phyloP scores from a whole-genome alignment of 2,113 vertebrate species.

The Eurystomus gularis region DNA sequence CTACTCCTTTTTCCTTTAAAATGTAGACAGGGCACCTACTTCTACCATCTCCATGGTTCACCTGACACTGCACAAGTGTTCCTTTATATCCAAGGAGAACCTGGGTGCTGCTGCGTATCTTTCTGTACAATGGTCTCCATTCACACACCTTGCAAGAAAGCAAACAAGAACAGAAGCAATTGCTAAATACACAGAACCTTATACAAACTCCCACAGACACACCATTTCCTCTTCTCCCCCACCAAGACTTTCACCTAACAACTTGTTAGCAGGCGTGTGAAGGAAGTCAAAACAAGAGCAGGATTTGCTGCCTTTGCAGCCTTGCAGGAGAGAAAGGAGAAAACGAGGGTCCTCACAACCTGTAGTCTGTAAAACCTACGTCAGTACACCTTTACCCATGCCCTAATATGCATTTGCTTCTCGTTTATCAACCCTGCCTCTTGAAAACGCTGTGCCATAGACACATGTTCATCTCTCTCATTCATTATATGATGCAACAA shows the following conservation, averaged over 20 bases:
- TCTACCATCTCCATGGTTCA: neutral
- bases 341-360: neutral
- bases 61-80: neutral
- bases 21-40: neutral
- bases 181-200: neutral
- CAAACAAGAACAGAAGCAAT: neutral
- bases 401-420: neutral
- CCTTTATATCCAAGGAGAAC: neutral
- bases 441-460: accelerated
- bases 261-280: neutral
- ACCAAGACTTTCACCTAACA: neutral
- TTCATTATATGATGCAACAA: neutral
- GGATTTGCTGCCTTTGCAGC: neutral
- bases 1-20: neutral
- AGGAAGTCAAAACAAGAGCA: neutral
- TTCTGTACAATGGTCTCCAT: neutral
- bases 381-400: neutral
- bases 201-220: neutral
- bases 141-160: neutral
- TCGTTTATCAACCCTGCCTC: neutral
- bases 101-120: neutral
- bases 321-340: neutral
- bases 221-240: neutral
- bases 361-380: neutral
- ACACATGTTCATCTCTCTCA: neutral